Evolutionary conservation across 2,888 invertebrate species (phyloP).

Genomic region (Drosophila neoperkinsi): DNA sequence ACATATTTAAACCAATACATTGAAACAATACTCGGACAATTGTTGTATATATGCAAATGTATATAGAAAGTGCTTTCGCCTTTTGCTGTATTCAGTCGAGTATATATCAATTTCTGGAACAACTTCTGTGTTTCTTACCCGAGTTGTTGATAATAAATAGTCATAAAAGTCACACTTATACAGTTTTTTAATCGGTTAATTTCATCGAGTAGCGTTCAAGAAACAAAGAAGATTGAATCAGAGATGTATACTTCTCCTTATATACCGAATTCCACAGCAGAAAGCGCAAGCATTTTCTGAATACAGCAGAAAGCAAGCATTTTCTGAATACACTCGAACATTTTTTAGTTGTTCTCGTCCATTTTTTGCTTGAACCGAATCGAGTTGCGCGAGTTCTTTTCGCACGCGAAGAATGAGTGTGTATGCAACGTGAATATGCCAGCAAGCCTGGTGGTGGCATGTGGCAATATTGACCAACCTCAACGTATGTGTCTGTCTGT

Average conservation of each 20-base stretch:
- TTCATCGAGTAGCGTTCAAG: background rate
- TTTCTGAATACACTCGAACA: background rate
- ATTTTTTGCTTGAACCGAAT: background rate
- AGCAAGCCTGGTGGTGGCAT: background rate
- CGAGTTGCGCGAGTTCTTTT: background rate
- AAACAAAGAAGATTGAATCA: background rate
- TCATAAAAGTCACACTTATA: background rate
- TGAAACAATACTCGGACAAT: background rate
- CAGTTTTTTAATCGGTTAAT: background rate
- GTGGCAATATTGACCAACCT: slow-evolving; percentile 1
- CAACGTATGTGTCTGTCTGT: background rate
- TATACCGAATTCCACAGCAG: background rate
- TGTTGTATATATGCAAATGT: background rate
- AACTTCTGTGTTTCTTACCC: background rate
- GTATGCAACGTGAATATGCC: background rate
- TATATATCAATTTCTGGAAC: background rate
- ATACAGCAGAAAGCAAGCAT: background rate
- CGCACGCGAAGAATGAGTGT: background rate
- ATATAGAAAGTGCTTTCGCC: background rate
- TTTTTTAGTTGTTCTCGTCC: background rate
- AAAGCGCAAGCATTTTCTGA: background rate
- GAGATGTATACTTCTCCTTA: background rate
- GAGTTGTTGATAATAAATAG: background rate
- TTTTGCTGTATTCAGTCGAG: background rate
- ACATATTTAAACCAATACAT: no score